These are phyloP conservation scores for Chlorodrepanis virens DNA, from an alignment of 2,113 vertebrate species.

Conservation along the genomic window DNA sequence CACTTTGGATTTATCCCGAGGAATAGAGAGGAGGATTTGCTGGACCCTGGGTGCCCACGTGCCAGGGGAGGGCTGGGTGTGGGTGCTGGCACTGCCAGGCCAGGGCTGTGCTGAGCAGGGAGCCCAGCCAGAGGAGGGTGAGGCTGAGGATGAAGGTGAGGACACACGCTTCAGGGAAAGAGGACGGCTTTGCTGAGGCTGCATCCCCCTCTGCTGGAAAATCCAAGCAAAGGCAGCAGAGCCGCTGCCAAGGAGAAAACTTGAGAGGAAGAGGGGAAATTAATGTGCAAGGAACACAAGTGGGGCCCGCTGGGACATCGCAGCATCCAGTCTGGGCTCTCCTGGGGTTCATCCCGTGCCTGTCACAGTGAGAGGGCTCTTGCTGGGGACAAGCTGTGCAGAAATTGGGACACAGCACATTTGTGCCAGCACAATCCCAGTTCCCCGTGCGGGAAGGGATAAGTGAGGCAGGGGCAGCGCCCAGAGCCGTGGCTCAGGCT, in stretches of 20 bases:
- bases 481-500: accelerated
- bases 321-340: neutral
- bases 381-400: neutral
- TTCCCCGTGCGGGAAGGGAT: accelerated
- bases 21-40: neutral
- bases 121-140: neutral
- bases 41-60: neutral
- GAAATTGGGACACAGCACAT: accelerated
- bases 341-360: accelerated
- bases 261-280: neutral
- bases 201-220: constrained; percentile 70
- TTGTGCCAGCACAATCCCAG: neutral
- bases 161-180: neutral
- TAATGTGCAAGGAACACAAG: accelerated
- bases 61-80: neutral
- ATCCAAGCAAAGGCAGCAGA: neutral
- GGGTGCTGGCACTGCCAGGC: neutral
- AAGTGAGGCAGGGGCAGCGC: neutral
- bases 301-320: accelerated
- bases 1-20: neutral
- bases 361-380: accelerated
- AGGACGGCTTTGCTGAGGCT: neutral
- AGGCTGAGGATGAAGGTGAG: neutral
- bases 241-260: neutral
- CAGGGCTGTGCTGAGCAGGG: neutral